These are phyloP conservation scores for Pterophyllum scalare DNA, from an alignment of 2,113 vertebrate species.

Conservation along the genomic window DNA sequence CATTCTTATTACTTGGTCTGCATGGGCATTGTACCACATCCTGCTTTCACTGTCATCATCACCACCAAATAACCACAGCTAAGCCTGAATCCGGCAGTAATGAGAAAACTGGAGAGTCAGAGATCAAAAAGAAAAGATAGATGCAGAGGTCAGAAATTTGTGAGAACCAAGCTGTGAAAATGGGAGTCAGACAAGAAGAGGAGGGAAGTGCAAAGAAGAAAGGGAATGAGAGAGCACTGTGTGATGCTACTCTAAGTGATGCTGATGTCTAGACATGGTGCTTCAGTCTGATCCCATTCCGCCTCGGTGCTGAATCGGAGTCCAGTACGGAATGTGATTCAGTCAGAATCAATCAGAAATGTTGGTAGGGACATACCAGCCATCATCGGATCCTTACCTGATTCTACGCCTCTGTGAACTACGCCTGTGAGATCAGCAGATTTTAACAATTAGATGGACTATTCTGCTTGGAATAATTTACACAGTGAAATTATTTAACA, in stretches of 20 bases:
- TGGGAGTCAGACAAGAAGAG: neutral
- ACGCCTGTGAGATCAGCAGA: too few relatives aligned
- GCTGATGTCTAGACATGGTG: slow-evolving; percentile 66
- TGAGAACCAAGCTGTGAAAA: slow-evolving; percentile 26
- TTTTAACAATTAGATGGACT: too few relatives aligned
- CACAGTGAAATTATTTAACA: too few relatives aligned
- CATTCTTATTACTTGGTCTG: slow-evolving; percentile 47
- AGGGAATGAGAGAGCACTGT: slow-evolving; percentile 4
- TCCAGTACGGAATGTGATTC: neutral
- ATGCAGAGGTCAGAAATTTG: slow-evolving; percentile 13
- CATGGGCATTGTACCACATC: slow-evolving; percentile 18
- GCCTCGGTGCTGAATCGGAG: slow-evolving; percentile 24
- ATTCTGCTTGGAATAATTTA: too few relatives aligned
- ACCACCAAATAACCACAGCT: slow-evolving; percentile 25
- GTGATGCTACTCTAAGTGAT: slow-evolving; percentile 39
- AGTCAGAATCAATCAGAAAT: too few relatives aligned
- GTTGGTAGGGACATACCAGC: too few relatives aligned
- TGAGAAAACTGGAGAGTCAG: slow-evolving; percentile 2
- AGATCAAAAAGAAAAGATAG: slow-evolving; percentile 33
- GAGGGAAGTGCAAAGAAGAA: slow-evolving; percentile 4
- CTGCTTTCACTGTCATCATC: slow-evolving; percentile 26
- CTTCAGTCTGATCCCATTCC: slow-evolving; percentile 68
- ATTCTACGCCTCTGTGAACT: too few relatives aligned
- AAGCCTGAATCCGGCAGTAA: slow-evolving; percentile 20
- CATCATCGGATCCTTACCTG: too few relatives aligned